Conservation (phyloP, 2,888 invertebrate species). For the Acronicta aceris region DNA sequence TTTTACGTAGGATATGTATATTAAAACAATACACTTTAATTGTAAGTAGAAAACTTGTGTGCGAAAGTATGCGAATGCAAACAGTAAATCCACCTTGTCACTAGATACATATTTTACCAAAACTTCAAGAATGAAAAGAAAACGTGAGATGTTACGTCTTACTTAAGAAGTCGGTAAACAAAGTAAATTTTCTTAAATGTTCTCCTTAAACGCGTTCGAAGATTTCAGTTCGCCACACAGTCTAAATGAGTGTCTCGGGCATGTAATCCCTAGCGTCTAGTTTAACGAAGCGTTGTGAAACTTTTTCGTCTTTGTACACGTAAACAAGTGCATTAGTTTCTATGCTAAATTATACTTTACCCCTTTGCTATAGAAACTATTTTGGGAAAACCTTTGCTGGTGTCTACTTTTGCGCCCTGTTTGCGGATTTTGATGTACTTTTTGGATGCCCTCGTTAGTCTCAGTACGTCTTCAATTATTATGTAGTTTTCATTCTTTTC, state of each 20-base stretch:
- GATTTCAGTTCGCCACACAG: slow-evolving; percentile 64
- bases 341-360: slow-evolving; percentile 61
- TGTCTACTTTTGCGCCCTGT: slow-evolving; percentile 63
- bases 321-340: slow-evolving; percentile 68
- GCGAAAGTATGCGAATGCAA: no score
- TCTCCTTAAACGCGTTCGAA: slow-evolving; percentile 45
- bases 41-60: no score
- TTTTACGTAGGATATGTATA: no score
- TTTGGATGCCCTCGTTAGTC: slow-evolving; percentile 72
- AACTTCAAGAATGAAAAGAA: slow-evolving; percentile 7
- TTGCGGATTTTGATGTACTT: slow-evolving; percentile 69
- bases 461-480: slow-evolving; percentile 62
- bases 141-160: slow-evolving; percentile 8
- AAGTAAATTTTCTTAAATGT: slow-evolving; percentile 40
- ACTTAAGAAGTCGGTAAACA: slow-evolving; percentile 26
- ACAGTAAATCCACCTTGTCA: no score
- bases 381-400: slow-evolving; percentile 40
- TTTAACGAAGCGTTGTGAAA: slow-evolving; percentile 81
- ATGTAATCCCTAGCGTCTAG: slow-evolving; percentile 78
- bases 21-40: no score
- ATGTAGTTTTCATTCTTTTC: slow-evolving; percentile 52
- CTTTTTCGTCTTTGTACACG: slow-evolving; percentile 78
- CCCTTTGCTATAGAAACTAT: slow-evolving; percentile 44
- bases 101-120: background rate
- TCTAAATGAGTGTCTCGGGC: slow-evolving; percentile 71